phyloP scores from a whole-genome alignment of 2,888 invertebrate species.

The Lydus trimaculatus region DNA sequence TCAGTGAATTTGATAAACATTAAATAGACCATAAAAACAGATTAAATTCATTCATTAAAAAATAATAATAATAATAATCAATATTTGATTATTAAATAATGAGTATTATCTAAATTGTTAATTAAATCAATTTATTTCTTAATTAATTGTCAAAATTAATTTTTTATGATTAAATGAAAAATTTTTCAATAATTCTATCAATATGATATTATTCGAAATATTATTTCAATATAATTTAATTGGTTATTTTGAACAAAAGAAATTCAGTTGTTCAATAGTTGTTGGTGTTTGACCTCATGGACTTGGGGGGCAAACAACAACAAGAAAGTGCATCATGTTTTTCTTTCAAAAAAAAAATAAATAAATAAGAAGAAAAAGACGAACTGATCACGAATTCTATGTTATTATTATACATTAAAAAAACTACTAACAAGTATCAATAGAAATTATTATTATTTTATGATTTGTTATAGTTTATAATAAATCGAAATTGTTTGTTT shows the following conservation, averaged over 20 bases:
- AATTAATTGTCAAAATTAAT: not conserved
- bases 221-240: constrained; percentile 2
- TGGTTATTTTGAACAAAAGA: constrained; percentile 6
- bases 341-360: too few species aligned
- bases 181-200: not conserved
- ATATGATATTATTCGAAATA: not conserved
- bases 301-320: constrained; percentile 25
- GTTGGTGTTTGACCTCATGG: constrained; percentile 15
- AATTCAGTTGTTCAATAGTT: constrained; percentile 15
- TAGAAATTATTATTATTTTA: not conserved
- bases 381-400: constrained; percentile 42
- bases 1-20: not conserved
- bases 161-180: not conserved
- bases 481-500: too few species aligned
- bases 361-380: too few species aligned
- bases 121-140: not conserved
- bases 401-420: not conserved
- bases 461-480: too few species aligned
- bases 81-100: too few species aligned
- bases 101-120: not conserved
- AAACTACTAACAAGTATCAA: not conserved
- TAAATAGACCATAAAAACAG: not conserved
- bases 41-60: not conserved
- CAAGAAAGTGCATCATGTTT: constrained; percentile 19
- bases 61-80: too few species aligned